These are phyloP conservation scores for Hydrozoanthus tunicans DNA, from an alignment of 64 coral and sea anemone species.

Conservation along the genomic window DNA sequence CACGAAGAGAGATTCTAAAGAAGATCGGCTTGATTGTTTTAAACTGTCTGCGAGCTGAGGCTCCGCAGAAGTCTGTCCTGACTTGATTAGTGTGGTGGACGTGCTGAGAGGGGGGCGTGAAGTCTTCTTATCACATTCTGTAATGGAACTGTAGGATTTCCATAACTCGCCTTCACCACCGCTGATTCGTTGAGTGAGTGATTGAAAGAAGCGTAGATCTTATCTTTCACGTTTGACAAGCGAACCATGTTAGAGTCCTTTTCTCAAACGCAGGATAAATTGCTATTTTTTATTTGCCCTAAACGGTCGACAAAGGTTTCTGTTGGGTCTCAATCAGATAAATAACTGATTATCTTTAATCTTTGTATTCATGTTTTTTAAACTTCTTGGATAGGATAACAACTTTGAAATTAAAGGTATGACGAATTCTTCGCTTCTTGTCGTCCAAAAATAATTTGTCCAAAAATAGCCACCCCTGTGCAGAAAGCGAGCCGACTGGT, in stretches of 20 bases:
- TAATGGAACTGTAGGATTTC: constrained; percentile 92
- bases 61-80: constrained; percentile 40
- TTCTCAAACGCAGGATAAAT: constrained; percentile 35
- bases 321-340: constrained; percentile 43
- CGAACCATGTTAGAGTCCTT: constrained; percentile 28
- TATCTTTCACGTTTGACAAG: constrained; percentile 61
- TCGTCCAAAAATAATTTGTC: constrained; percentile 24
- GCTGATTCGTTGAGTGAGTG: constrained; percentile 82
- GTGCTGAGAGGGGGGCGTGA: constrained; percentile 92
- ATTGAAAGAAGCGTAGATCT: constrained; percentile 69
- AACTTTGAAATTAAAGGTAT: not conserved
- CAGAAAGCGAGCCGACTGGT: not conserved
- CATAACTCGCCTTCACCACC: constrained; percentile 89
- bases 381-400: constrained; percentile 27
- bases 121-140: constrained; percentile 76
- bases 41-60: constrained; percentile 50
- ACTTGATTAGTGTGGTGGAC: constrained; percentile 62
- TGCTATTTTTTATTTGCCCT: constrained; percentile 29
- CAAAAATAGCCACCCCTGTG: constrained; percentile 31
- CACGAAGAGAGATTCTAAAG: constrained; percentile 44
- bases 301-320: constrained; percentile 15
- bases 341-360: constrained; percentile 52
- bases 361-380: constrained; percentile 3
- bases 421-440: not conserved
- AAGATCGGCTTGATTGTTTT: constrained; percentile 56